Conservation (phyloP, 2,888 invertebrate genomes). For the Xylota sylvarum region DNA sequence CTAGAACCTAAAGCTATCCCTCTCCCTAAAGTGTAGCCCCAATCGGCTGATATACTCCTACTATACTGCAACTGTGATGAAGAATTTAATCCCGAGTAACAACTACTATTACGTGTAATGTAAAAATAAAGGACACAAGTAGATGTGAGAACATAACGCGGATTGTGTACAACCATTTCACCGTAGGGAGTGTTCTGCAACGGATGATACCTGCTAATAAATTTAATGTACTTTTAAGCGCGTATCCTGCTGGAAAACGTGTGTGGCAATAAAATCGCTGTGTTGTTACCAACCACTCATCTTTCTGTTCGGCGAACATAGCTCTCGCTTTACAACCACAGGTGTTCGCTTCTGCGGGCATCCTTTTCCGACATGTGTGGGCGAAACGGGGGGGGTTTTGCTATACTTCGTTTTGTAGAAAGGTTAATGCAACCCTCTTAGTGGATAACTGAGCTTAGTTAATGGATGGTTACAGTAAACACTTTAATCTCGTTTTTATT, state of each 20-base stretch:
- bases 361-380: conserved; percentile 10
- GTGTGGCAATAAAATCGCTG: conserved; percentile 53
- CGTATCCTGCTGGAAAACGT: conserved; percentile 48
- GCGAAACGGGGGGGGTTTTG: background rate
- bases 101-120: conserved; percentile 16
- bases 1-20: too few relatives aligned
- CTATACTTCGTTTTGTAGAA: conserved; percentile 5
- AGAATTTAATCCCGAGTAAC: conserved; percentile 24
- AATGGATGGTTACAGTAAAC: conserved; percentile 40
- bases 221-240: conserved; percentile 57
- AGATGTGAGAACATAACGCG: conserved; percentile 1
- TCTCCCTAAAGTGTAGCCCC: too few relatives aligned
- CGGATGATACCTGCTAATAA: conserved; percentile 18
- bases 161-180: conserved; percentile 21
- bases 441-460: conserved; percentile 51
- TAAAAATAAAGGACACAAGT: conserved; percentile 4
- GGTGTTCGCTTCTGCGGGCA: conserved; percentile 7
- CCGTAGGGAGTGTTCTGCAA: background rate
- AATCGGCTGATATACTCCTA: background rate
- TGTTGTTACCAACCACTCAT: conserved; percentile 4
- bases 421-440: conserved; percentile 49
- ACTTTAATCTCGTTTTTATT: conserved; percentile 37
- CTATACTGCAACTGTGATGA: background rate
- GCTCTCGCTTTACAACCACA: conserved; percentile 5
- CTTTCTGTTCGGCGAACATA: background rate